Conservation (phyloP, 2,797 vertebrate species). For the Rachycentron canadum region DNA sequence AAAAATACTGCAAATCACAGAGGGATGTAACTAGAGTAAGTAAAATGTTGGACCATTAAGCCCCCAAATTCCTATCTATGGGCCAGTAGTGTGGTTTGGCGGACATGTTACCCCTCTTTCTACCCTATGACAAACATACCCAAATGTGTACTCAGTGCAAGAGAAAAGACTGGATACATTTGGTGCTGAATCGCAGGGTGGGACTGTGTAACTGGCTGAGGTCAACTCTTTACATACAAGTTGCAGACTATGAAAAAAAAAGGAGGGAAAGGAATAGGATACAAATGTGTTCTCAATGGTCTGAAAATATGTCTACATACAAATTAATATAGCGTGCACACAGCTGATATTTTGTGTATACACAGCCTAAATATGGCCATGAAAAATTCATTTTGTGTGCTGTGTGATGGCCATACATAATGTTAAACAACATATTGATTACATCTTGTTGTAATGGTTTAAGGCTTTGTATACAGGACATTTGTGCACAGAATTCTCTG, state of each 20-base stretch:
- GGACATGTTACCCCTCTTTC: slow-evolving; percentile 55
- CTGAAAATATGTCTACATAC: slow-evolving; percentile 50
- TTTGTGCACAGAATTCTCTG: slow-evolving; percentile 12
- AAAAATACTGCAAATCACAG: slow-evolving; percentile 69
- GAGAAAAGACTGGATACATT: slow-evolving; percentile 58
- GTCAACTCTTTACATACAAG: slow-evolving; percentile 46
- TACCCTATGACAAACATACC: slow-evolving; percentile 68
- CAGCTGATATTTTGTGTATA: slow-evolving; percentile 47
- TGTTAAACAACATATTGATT: slow-evolving; percentile 40
- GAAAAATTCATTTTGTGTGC: slow-evolving; percentile 45
- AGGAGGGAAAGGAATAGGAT: slow-evolving; percentile 13
- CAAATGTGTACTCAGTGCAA: slow-evolving; percentile 59
- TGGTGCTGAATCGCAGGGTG: slow-evolving; percentile 52
- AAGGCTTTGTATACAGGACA: slow-evolving; percentile 14
- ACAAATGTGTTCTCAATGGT: slow-evolving; percentile 44
- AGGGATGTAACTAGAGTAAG: slow-evolving; percentile 68
- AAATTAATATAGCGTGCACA: slow-evolving; percentile 61
- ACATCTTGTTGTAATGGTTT: slow-evolving; percentile 36
- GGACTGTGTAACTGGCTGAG: slow-evolving; percentile 40
- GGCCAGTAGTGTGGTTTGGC: slow-evolving; percentile 79
- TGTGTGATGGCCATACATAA: slow-evolving; percentile 39
- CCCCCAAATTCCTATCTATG: slow-evolving; percentile 74
- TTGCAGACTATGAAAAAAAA: slow-evolving; percentile 12
- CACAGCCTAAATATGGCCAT: slow-evolving; percentile 49
- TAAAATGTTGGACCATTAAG: slow-evolving; percentile 73